Conservation (phyloP, 2,113 vertebrate species). For the Austrofundulus limnaeus region DNA sequence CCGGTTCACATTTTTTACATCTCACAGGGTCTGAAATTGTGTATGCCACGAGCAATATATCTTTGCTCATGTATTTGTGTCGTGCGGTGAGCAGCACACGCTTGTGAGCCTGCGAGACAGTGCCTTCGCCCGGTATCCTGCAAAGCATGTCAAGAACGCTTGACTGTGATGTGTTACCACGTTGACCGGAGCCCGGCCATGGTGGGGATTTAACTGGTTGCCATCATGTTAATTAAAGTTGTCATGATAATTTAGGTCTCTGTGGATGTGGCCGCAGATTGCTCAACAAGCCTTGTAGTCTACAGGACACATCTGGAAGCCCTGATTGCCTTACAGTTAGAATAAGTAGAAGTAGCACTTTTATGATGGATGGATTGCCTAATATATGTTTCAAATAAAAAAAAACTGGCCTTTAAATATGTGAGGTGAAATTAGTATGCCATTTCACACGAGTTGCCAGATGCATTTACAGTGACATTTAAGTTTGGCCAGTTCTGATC, state of each 20-base stretch:
- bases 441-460: slow-evolving; percentile 8
- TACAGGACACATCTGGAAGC: slow-evolving; percentile 69
- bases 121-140: slow-evolving; percentile 47
- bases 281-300: slow-evolving; percentile 45
- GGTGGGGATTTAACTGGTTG: slow-evolving; percentile 64
- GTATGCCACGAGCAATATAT: slow-evolving; percentile 9
- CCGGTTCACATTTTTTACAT: slow-evolving; percentile 44
- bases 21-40: slow-evolving; percentile 28
- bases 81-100: slow-evolving; percentile 2
- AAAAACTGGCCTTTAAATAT: slow-evolving; percentile 29
- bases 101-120: slow-evolving; percentile 4
- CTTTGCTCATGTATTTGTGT: slow-evolving; percentile 9
- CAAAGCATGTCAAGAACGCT: slow-evolving; percentile 65
- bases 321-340: slow-evolving; percentile 62
- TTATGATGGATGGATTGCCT: slow-evolving; percentile 36
- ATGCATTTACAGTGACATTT: background rate
- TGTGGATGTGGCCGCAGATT: slow-evolving; percentile 44
- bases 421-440: slow-evolving; percentile 34
- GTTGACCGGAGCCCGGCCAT: slow-evolving; percentile 65
- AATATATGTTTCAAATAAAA: slow-evolving; percentile 35
- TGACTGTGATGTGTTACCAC: slow-evolving; percentile 65
- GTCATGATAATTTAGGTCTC: slow-evolving; percentile 66
- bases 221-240: slow-evolving; percentile 71
- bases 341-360: slow-evolving; percentile 57
- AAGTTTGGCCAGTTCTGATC: background rate